Percentiles rank a stretch among this genome's conserved stretches.
Evolutionary conservation across 2,797 vertebrate species (phyloP).

Genomic region (Gambusia yucatana): DNA sequence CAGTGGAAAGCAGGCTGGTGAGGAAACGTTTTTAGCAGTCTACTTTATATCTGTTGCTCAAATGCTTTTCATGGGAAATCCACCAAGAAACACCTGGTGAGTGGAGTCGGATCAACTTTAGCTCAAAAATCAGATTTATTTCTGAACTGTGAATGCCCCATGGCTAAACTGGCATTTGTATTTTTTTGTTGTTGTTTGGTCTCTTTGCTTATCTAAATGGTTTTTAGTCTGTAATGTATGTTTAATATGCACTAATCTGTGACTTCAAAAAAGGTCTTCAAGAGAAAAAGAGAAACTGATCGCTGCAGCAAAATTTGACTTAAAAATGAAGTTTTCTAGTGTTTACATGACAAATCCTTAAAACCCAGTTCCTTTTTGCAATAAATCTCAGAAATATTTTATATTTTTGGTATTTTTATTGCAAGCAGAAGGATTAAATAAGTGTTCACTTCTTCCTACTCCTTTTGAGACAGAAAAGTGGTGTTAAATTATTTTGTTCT

Average conservation of each 20-base stretch:
- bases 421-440: too few species aligned
- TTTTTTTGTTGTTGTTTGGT: too few species aligned
- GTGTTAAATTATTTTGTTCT: too few species aligned
- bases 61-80: not conserved
- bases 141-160: not conserved
- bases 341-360: not conserved
- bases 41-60: not conserved
- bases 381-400: not conserved
- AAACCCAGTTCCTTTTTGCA: not conserved
- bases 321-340: not conserved
- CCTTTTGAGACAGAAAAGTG: too few species aligned
- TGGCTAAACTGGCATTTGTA: not conserved
- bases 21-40: not conserved
- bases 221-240: too few species aligned
- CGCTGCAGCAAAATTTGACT: not conserved
- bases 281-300: too few species aligned
- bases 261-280: too few species aligned
- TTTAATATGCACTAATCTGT: too few species aligned
- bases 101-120: not conserved
- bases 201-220: too few species aligned
- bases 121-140: not conserved
- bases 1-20: not conserved
- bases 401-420: not conserved
- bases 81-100: not conserved
- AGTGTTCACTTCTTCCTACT: too few species aligned